A percentile compares a stretch with the other conserved stretches of the same genome.
These are phyloP conservation scores for Calliopsis andreniformis DNA, from an alignment of 1,140 invertebrate species.

Conservation along the genomic window DNA sequence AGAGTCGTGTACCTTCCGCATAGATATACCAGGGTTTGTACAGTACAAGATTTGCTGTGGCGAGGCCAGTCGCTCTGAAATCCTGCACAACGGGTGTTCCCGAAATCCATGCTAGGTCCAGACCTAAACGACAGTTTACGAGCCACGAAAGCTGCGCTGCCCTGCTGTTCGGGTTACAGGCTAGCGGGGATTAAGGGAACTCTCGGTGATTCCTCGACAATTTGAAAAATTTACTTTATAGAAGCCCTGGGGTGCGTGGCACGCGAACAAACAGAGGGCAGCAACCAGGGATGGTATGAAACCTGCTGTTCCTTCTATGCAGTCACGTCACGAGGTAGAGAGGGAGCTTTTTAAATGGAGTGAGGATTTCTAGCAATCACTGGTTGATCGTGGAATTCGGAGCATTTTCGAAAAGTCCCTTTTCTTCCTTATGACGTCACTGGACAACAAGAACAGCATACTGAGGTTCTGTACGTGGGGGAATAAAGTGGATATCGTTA, in stretches of 20 bases:
- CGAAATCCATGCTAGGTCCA: slow-evolving; percentile 46
- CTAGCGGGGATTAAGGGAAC: slow-evolving; percentile 28
- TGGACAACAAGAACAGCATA: too few species aligned
- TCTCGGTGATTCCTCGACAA: slow-evolving; percentile 17
- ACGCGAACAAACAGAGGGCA: not conserved
- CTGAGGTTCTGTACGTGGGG: too few species aligned
- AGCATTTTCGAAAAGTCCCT: too few species aligned
- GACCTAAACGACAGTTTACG: slow-evolving; percentile 52
- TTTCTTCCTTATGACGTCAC: too few species aligned
- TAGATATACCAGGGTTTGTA: slow-evolving; percentile 73
- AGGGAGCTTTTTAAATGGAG: too few species aligned
- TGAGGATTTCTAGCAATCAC: too few species aligned
- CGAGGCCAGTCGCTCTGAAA: slow-evolving; percentile 56
- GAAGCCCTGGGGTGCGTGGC: not conserved
- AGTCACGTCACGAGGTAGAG: too few species aligned
- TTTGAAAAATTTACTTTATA: slow-evolving; percentile 24
- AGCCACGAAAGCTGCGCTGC: slow-evolving; percentile 26
- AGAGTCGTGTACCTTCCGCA: slow-evolving; percentile 73
- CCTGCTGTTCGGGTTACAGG: too few species aligned
- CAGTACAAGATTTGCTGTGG: slow-evolving; percentile 73
- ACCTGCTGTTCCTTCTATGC: too few species aligned
- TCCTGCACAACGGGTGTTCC: slow-evolving; percentile 65
- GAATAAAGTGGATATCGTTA: too few species aligned
- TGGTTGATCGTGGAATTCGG: too few species aligned
- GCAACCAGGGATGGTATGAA: too few species aligned